A percentile compares a stretch with the other conserved stretches of the same genome.
Conservation (phyloP, 2,888 invertebrate species). For the Diaphora mendica region DNA sequence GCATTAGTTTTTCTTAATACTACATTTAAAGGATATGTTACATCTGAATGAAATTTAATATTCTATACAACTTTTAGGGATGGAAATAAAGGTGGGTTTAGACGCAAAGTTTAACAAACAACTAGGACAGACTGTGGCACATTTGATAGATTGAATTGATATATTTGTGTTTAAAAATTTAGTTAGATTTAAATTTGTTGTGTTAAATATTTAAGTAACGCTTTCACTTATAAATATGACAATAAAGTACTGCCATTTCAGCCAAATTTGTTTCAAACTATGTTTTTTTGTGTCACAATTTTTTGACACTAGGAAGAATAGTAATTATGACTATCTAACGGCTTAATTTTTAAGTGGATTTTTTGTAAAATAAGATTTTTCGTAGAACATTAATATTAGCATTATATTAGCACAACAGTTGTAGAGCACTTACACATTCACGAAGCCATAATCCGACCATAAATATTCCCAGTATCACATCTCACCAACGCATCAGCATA, state of each 20-base stretch:
- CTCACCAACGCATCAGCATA: constrained; percentile 58
- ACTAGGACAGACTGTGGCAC: not conserved
- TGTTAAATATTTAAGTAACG: not conserved
- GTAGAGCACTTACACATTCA: constrained; percentile 21
- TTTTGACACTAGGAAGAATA: not conserved
- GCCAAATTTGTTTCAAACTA: not conserved
- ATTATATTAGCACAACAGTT: not conserved
- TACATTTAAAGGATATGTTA: not conserved
- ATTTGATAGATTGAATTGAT: not conserved
- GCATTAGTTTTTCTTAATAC: not conserved
- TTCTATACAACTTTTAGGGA: not conserved
- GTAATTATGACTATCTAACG: not conserved
- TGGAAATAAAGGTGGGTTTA: not conserved
- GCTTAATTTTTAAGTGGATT: not conserved
- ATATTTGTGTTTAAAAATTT: not conserved
- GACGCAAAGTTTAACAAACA: not conserved
- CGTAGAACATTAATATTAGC: not conserved
- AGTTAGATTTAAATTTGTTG: not conserved
- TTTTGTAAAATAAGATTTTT: not conserved
- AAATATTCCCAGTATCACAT: constrained; percentile 27
- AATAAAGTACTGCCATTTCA: not conserved
- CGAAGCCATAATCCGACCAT: constrained; percentile 16
- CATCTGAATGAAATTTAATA: not conserved
- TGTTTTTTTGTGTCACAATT: not conserved
- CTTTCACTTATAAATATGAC: not conserved